Evolutionary conservation across 2,888 invertebrate species (phyloP), one percentile per base, ranked within the genome.

Genomic region (Psylliodes chrysocephalus): DNA sequence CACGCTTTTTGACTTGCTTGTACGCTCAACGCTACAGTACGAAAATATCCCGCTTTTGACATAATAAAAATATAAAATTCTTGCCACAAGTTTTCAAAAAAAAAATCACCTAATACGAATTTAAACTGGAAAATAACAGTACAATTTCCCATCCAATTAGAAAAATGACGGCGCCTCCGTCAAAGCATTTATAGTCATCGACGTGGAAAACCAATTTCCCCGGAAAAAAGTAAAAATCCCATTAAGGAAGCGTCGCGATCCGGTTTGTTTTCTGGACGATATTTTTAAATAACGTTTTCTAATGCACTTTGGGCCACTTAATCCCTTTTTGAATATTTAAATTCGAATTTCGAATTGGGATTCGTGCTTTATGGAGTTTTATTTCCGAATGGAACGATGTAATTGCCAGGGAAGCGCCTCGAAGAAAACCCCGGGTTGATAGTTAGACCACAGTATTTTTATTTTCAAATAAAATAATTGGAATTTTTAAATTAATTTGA

Each of bases 181-280:
- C 46, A 46, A 46, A 46, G 46, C 46, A 12, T 46, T 46, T 46
- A 46, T 46, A 46, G 8, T 46, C 46, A 46, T 46, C 46, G 40
- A 42, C n/a, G 54, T 54, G 54, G 40, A 54, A 54, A 54, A 54
- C 54, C 54, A 54, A 54, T 54, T 54, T 54, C 54, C 54, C 40
- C 40, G 46, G 42, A 53, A 53, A 18, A 53, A 53, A 18, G 22
- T 38, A 33, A 53, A 53, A 54, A 19, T 17, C 15, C 42, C 14
- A 42, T 54, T 42, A 54, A 54, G 42, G 22, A 25, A 19, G 14
- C 10, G n/a, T n/a, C n/a, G n/a, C n/a, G n/a, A n/a, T n/a, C n/a
- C n/a, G 14, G 46, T 46, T 54, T 42, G 8, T 30, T 33, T 33
- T 35, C 33, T 33, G 14, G 49, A 14, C 51, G 18, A 51, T 33